phyloP scores from a whole-genome alignment of 2,113 vertebrate genomes.

The Chamaea fasciata region DNA sequence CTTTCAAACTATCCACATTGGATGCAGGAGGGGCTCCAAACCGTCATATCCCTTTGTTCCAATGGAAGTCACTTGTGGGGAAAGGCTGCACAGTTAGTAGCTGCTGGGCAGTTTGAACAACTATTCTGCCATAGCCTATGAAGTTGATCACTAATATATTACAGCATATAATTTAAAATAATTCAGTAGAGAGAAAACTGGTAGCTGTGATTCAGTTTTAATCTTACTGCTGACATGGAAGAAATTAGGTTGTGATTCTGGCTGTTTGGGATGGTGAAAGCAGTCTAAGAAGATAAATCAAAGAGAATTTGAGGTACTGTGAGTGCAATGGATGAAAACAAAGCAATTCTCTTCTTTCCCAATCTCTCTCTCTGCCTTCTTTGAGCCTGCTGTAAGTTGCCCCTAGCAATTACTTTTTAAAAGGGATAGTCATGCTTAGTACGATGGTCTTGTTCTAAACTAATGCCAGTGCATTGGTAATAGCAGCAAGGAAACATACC shows the following conservation, averaged over 20 bases:
- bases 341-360: constrained; percentile 14
- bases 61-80: not conserved
- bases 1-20: not conserved
- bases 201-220: not conserved
- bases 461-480: constrained; percentile 26
- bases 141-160: not conserved
- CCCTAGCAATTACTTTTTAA: not conserved
- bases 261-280: not conserved
- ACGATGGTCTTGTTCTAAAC: constrained; percentile 11
- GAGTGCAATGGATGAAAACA: constrained; percentile 20
- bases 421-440: constrained; percentile 17
- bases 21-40: not conserved
- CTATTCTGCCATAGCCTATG: not conserved
- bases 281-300: not conserved
- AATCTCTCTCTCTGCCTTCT: not conserved
- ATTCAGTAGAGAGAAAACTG: not conserved
- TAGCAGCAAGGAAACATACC: not conserved
- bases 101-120: not conserved
- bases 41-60: not conserved
- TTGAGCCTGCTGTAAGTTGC: not conserved
- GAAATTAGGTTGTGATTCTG: not conserved
- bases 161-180: not conserved
- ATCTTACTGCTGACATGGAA: not conserved
- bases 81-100: not conserved
- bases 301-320: not conserved